phyloP scores from a whole-genome alignment of 2,888 invertebrate genomes.

The Ligdia adustata region DNA sequence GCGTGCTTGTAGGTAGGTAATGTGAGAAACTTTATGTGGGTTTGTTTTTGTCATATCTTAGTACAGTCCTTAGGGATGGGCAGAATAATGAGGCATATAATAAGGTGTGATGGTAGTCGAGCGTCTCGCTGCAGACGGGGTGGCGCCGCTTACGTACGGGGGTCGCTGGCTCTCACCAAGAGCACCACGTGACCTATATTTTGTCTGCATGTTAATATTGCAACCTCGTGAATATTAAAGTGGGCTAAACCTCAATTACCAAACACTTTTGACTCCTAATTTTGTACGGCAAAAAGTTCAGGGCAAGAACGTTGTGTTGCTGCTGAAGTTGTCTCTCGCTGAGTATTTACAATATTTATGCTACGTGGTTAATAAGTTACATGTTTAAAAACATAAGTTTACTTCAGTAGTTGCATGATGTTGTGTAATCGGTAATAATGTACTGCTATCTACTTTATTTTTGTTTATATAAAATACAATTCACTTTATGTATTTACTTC shows the following conservation, averaged over 20 bases:
- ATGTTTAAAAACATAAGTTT: no score
- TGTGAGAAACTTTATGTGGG: background rate
- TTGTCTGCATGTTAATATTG: slow-evolving; percentile 1
- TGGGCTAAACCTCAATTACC: slow-evolving; percentile 4
- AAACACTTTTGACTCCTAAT: background rate
- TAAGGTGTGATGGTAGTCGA: slow-evolving; percentile 30
- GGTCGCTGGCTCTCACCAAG: slow-evolving; percentile 38
- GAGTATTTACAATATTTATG: no score
- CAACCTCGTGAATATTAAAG: slow-evolving; percentile 8
- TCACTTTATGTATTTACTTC: no score
- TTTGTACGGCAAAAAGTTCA: background rate
- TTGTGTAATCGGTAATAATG: no score
- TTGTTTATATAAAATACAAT: no score
- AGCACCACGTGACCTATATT: slow-evolving; percentile 45
- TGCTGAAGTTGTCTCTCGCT: no score
- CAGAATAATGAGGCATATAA: slow-evolving; percentile 34
- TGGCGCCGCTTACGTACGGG: slow-evolving; percentile 64
- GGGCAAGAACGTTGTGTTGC: no score
- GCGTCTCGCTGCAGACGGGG: slow-evolving; percentile 54
- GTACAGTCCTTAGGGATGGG: slow-evolving; percentile 10
- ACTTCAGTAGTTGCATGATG: no score
- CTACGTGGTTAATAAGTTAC: no score
- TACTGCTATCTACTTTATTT: no score
- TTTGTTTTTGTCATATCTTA: slow-evolving; percentile 16
- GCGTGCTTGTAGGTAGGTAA: background rate